phyloP scores from a whole-genome alignment of 2,797 vertebrate species.

The Aulostomus chinensis region DNA sequence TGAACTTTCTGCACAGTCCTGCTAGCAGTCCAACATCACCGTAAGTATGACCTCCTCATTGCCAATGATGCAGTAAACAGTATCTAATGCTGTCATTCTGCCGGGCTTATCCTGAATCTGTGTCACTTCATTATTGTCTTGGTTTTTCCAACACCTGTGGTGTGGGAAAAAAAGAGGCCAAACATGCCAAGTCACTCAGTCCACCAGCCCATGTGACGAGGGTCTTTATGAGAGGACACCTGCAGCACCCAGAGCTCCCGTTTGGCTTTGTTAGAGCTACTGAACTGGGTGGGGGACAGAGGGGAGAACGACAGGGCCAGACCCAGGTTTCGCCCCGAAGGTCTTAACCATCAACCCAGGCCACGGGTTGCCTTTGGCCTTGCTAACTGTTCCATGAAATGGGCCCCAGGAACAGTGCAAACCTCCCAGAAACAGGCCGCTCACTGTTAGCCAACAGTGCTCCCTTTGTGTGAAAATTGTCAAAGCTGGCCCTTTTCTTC shows the following conservation, averaged over 20 bases:
- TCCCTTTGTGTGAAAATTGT: slow-evolving; percentile 83
- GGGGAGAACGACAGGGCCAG: slow-evolving; percentile 65
- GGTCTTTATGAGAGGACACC: slow-evolving; percentile 71
- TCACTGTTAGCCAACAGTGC: slow-evolving; percentile 90
- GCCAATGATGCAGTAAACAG: no score
- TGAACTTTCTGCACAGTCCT: not conserved
- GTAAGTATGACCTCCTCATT: not conserved
- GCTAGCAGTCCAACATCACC: not conserved
- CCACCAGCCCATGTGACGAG: slow-evolving; percentile 67
- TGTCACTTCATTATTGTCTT: slow-evolving; percentile 15
- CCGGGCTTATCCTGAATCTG: not conserved
- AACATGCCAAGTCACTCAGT: slow-evolving; percentile 49
- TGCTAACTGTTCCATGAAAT: slow-evolving; percentile 90
- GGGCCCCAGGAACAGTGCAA: slow-evolving; percentile 82
- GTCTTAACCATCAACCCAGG: slow-evolving; percentile 82
- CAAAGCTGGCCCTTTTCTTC: slow-evolving; percentile 80
- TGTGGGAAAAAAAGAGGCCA: slow-evolving; percentile 19
- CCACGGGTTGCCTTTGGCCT: slow-evolving; percentile 84
- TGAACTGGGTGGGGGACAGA: slow-evolving; percentile 55
- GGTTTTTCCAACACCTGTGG: slow-evolving; percentile 49
- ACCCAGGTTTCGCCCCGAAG: slow-evolving; percentile 73
- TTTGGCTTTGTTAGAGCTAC: slow-evolving; percentile 76
- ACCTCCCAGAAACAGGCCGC: slow-evolving; percentile 82
- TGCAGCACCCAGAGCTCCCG: slow-evolving; percentile 67
- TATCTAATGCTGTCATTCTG: slow-evolving; percentile 1